These are phyloP conservation scores for Triplophysa siluroides DNA, from an alignment of 2,113 vertebrate genomes.

Conservation along the genomic window DNA sequence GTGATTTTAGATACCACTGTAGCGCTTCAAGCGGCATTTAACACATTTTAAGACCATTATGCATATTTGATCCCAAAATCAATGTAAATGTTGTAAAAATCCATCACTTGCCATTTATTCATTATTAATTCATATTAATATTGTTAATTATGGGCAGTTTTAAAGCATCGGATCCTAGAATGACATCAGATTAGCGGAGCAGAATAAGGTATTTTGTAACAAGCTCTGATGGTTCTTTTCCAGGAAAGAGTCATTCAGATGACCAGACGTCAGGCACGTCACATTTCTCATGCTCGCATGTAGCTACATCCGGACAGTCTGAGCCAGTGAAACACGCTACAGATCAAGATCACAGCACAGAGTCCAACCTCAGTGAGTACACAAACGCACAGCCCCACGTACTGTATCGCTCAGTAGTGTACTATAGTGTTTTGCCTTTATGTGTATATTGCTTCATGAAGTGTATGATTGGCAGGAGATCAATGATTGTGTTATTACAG, in stretches of 20 bases:
- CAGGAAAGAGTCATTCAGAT: conserved; percentile 72
- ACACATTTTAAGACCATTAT: no score
- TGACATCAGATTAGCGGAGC: neutral
- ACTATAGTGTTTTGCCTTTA: no score
- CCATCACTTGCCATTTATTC: no score
- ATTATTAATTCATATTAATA: neutral
- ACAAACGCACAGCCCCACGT: neutral
- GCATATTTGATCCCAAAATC: no score
- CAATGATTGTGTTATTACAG: neutral
- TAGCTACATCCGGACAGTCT: neutral
- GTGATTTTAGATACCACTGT: no score
- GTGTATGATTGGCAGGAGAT: neutral
- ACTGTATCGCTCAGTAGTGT: neutral
- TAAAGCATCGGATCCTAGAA: neutral
- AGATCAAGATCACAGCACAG: conserved; percentile 28
- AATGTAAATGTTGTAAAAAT: no score
- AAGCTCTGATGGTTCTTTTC: conserved; percentile 51
- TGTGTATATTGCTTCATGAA: no score
- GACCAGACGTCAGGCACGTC: conserved; percentile 63
- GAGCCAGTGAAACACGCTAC: conserved; percentile 33
- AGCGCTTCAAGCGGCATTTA: no score
- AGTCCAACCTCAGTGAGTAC: conserved; percentile 61
- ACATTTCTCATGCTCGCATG: neutral
- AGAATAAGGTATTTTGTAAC: neutral
- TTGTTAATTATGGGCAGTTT: neutral